Percentiles rank a stretch among this genome's conserved stretches.
Conservation (phyloP, 2,888 invertebrate species). For the Ypsolopha scabrella region DNA sequence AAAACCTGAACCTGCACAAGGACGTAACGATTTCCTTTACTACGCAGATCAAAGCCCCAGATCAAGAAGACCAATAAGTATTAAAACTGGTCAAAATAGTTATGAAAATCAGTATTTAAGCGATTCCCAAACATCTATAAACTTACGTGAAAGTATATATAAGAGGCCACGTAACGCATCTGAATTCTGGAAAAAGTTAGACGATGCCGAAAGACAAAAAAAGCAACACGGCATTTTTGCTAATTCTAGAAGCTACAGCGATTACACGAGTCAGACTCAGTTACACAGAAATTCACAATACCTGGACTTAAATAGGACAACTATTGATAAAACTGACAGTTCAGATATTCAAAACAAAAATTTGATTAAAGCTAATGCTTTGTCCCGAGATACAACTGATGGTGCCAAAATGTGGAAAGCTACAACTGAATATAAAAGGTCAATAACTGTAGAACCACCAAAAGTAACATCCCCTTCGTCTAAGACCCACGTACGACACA, state of each 20-base stretch:
- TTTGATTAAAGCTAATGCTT: constrained; percentile 24
- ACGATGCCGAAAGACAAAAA: constrained; percentile 57
- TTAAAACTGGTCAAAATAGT: constrained; percentile 63
- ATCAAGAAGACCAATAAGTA: constrained; percentile 79
- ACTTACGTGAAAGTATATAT: constrained; percentile 36
- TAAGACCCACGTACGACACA: constrained; percentile 56
- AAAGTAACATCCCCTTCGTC: constrained; percentile 40
- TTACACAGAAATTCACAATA: constrained; percentile 26
- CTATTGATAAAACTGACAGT: constrained; percentile 22
- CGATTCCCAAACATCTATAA: constrained; percentile 56
- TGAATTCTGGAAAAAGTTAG: constrained; percentile 75
- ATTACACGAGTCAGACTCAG: constrained; percentile 36
- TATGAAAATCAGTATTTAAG: constrained; percentile 58
- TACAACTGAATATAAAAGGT: constrained; percentile 58
- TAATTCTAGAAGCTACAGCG: constrained; percentile 47
- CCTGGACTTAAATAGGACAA: constrained; percentile 27
- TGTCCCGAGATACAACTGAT: constrained; percentile 44
- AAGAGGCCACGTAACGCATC: constrained; percentile 64
- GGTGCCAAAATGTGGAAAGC: constrained; percentile 61
- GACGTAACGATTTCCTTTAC: constrained; percentile 71
- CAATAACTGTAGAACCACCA: constrained; percentile 45
- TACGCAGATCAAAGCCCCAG: constrained; percentile 79
- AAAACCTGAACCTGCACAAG: constrained; percentile 50
- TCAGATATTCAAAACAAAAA: constrained; percentile 39
- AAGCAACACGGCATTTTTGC: constrained; percentile 42